phyloP scores from a whole-genome alignment of 1,140 invertebrate species.

The Lysiphlebus fabarum region DNA sequence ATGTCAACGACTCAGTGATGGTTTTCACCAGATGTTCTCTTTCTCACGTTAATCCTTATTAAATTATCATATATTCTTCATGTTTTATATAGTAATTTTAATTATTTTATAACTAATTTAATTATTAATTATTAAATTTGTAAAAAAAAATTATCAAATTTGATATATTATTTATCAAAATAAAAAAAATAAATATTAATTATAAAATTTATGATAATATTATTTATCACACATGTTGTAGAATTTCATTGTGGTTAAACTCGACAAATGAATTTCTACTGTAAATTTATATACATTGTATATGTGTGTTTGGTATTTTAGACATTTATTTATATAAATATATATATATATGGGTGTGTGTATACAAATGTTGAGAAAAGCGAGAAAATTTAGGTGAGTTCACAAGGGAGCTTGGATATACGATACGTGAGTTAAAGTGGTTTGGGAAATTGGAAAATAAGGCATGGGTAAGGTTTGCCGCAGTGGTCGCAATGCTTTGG shows the following conservation, averaged over 20 bases:
- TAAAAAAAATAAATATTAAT: conserved; percentile 5
- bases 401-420: conserved; percentile 20
- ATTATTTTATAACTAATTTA: neutral
- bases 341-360: too few species aligned
- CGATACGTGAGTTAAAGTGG: conserved; percentile 30
- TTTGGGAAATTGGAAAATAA: conserved; percentile 11
- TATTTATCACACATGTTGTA: too few species aligned
- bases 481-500: conserved; percentile 26
- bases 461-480: neutral
- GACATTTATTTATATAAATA: neutral
- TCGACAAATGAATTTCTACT: conserved; percentile 33
- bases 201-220: conserved; percentile 23
- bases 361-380: conserved; percentile 1
- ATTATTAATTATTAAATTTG: too few species aligned
- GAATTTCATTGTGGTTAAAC: too few species aligned
- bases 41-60: neutral
- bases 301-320: conserved; percentile 4
- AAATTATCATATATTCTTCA: neutral
- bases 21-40: neutral
- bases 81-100: neutral
- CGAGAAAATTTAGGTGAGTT: conserved; percentile 23
- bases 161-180: too few species aligned
- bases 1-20: neutral
- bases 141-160: neutral
- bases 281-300: neutral